phyloP scores from a whole-genome alignment of 1,140 invertebrate genomes.

The Kradibia gibbosae region DNA sequence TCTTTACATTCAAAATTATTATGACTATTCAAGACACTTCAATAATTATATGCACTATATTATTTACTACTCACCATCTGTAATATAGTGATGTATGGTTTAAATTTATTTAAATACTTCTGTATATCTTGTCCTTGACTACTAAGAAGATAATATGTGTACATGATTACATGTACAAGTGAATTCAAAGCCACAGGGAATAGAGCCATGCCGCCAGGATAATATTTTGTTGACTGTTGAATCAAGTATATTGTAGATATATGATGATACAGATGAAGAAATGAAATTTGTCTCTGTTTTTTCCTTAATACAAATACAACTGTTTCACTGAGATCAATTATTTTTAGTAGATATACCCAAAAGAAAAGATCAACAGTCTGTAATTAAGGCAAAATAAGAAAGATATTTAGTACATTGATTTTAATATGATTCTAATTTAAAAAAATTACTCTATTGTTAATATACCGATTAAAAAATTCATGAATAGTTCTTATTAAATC shows the following conservation, averaged over 20 bases:
- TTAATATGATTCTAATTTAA: too few relatives aligned
- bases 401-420: not conserved
- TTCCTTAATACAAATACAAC: slow-evolving; percentile 85
- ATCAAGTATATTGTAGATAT: slow-evolving; percentile 73
- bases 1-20: too few relatives aligned
- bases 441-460: too few relatives aligned
- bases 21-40: too few relatives aligned
- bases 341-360: slow-evolving; percentile 54
- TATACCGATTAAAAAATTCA: too few relatives aligned
- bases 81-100: slow-evolving; percentile 64
- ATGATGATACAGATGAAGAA: slow-evolving; percentile 83
- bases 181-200: slow-evolving; percentile 58
- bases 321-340: slow-evolving; percentile 57
- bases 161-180: slow-evolving; percentile 63
- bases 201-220: slow-evolving; percentile 59
- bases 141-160: slow-evolving; percentile 61
- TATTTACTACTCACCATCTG: slow-evolving; percentile 61
- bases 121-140: slow-evolving; percentile 48
- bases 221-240: slow-evolving; percentile 77
- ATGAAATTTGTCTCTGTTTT: slow-evolving; percentile 81
- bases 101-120: slow-evolving; percentile 49
- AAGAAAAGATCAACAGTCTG: slow-evolving; percentile 52
- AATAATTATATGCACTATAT: not conserved
- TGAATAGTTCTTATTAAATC: too few relatives aligned
- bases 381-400: slow-evolving; percentile 11